phyloP scores from a whole-genome alignment of 2,888 invertebrate species.

The Drosophila quinaria region DNA sequence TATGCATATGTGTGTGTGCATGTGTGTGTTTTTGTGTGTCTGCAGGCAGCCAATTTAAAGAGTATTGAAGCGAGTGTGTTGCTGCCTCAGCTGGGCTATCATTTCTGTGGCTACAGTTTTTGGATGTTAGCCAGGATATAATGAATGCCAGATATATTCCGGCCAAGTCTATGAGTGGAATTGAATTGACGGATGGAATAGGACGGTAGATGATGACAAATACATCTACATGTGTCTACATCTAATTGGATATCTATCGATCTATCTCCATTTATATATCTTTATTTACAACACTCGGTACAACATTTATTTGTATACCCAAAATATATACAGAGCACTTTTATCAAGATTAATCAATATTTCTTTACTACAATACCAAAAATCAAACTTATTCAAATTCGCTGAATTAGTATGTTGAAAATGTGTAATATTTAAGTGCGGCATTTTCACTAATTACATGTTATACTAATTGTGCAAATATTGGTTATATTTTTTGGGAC shows the following conservation, averaged over 20 bases:
- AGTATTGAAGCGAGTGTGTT: slow-evolving; percentile 14
- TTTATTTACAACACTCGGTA: too few relatives aligned
- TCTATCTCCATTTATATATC: not conserved
- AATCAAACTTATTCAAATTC: too few relatives aligned
- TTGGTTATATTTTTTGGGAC: too few relatives aligned
- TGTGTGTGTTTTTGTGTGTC: slow-evolving; percentile 11
- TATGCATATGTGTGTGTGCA: slow-evolving; percentile 18
- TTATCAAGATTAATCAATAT: too few relatives aligned
- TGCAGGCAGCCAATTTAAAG: slow-evolving; percentile 67
- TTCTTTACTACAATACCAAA: too few relatives aligned
- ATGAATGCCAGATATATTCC: slow-evolving; percentile 31
- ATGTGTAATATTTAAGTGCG: too few relatives aligned
- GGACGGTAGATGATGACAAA: not conserved
- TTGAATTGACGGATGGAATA: slow-evolving; percentile 44
- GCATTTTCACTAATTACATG: too few relatives aligned
- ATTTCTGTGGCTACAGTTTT: slow-evolving; percentile 42
- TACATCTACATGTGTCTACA: not conserved
- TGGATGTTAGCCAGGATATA: slow-evolving; percentile 39
- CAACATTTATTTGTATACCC: too few relatives aligned
- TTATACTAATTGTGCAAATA: too few relatives aligned
- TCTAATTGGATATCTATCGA: not conserved
- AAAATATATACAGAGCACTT: too few relatives aligned
- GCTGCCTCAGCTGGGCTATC: slow-evolving; percentile 34
- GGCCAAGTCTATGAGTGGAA: slow-evolving; percentile 15
- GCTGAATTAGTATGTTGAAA: too few relatives aligned